These are phyloP conservation scores for Eurypyga helias DNA, from an alignment of 2,113 vertebrate species.

Conservation along the genomic window DNA sequence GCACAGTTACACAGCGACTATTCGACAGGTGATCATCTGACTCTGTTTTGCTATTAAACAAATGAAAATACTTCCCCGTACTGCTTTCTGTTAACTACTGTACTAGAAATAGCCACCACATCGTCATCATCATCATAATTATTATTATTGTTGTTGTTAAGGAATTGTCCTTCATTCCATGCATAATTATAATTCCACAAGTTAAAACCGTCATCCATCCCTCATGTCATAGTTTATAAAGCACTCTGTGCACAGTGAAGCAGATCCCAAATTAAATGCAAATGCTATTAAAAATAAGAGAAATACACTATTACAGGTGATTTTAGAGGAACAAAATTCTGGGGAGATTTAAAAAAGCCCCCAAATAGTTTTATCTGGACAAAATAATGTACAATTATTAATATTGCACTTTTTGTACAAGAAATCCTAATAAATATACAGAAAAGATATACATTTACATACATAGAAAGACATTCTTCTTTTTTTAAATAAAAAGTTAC, in stretches of 20 bases:
- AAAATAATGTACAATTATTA: constrained; percentile 83
- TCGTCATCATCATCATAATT: background rate
- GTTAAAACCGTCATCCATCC: background rate
- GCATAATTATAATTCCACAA: constrained; percentile 15
- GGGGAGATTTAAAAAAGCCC: constrained; percentile 58
- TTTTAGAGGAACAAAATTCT: constrained; percentile 70
- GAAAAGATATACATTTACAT: constrained; percentile 87
- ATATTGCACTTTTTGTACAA: constrained; percentile 90
- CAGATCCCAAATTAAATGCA: constrained; percentile 66
- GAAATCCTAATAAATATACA: constrained; percentile 95
- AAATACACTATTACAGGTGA: constrained; percentile 36
- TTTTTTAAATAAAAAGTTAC: constrained; percentile 79
- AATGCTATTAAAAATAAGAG: constrained; percentile 59
- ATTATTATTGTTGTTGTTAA: background rate
- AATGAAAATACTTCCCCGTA: background rate
- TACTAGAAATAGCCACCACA: constrained; percentile 21
- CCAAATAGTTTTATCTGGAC: constrained; percentile 72
- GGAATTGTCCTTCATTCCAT: constrained; percentile 30
- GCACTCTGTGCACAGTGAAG: constrained; percentile 49
- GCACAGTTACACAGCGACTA: background rate
- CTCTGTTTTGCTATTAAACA: background rate
- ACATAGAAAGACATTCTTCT: constrained; percentile 75
- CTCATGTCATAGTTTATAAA: constrained; percentile 22
- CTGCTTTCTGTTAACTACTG: constrained; percentile 17
- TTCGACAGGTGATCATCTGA: background rate